Base-by-base conservation (phyloP, 1,140 invertebrate species). In the Micrasema longulum region DNA sequence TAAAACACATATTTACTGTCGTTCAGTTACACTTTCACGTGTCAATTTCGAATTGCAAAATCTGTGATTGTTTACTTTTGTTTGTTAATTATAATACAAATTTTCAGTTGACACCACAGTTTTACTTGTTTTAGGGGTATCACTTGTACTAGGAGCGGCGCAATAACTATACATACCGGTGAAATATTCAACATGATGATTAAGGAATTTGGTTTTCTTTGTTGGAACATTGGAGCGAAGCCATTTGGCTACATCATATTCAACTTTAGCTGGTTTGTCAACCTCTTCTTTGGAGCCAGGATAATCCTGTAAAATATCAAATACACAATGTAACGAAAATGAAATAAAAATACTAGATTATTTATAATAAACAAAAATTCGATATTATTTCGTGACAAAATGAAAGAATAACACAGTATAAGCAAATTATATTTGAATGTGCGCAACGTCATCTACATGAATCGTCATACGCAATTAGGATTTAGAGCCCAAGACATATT, bases 111-210 rank as follows among this genome's bases (percentile, higher is more conserved):
- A n/a, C n/a, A n/a, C n/a, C n/a, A n/a, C n/a, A n/a, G n/a, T n/a
- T n/a, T n/a, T n/a, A n/a, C n/a, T n/a, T n/a, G n/a, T n/a, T n/a
- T n/a, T n/a, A n/a, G n/a, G n/a, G n/a, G n/a, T n/a, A n/a, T n/a
- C n/a, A n/a, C n/a, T n/a, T n/a, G n/a, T n/a, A n/a, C n/a, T n/a
- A n/a, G n/a, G n/a, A n/a, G n/a, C n/a, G n/a, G n/a, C n/a, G n/a
- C n/a, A n/a, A n/a, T n/a, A n/a, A 57, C 18, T 38, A 9, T 45
- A 76, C 77, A 79, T 88, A 91, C 95, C 95, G 76, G 95, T 95
- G 77, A 99, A 99, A 85, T 98, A 98, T 82, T 97, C 93, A 0
- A 99, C 97, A 85, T 96, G 93, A 82, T 99, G 97, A 77, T 95
- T 94, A 48, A 96, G 87, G 79, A 98, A 97, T 84, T 96, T 98